These are phyloP conservation scores for Mustela lutreola DNA, from an alignment of 2,113 vertebrate genomes.

Conservation along the genomic window DNA sequence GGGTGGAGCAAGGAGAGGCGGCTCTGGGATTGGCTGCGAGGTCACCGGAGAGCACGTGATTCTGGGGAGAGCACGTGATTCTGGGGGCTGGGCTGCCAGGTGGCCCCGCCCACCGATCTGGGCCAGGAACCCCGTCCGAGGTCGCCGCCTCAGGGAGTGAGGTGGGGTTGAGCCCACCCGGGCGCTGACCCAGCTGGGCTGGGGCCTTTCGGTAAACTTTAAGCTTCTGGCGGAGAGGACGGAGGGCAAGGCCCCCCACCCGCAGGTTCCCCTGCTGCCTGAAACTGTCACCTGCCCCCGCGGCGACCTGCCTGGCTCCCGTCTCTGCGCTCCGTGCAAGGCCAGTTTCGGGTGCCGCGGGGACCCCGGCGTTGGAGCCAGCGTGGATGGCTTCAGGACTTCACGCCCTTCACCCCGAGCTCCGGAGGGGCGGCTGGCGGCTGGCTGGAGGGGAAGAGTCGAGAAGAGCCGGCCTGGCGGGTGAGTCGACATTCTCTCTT, in stretches of 20 bases:
- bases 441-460: not conserved
- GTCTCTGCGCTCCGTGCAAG: not conserved
- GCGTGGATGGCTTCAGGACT: not conserved
- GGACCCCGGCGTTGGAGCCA: fast-evolving
- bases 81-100: too few relatives aligned
- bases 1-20: not conserved
- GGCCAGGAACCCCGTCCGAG: too few relatives aligned
- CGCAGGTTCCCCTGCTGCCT: not conserved
- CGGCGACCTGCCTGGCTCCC: not conserved
- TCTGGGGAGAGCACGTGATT: too few relatives aligned
- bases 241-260: not conserved
- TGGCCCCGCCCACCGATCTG: fast-evolving
- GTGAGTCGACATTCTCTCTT: not conserved
- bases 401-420: fast-evolving
- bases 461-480: not conserved
- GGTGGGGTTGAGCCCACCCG: fast-evolving
- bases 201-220: not conserved
- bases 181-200: not conserved
- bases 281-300: not conserved
- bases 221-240: not conserved
- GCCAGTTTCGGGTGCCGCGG: fast-evolving
- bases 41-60: too few relatives aligned
- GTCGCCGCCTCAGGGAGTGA: fast-evolving
- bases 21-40: not conserved
- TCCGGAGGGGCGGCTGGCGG: not conserved